phyloP scores from a whole-genome alignment of 1,140 invertebrate genomes.

The Drosophila setifemur region DNA sequence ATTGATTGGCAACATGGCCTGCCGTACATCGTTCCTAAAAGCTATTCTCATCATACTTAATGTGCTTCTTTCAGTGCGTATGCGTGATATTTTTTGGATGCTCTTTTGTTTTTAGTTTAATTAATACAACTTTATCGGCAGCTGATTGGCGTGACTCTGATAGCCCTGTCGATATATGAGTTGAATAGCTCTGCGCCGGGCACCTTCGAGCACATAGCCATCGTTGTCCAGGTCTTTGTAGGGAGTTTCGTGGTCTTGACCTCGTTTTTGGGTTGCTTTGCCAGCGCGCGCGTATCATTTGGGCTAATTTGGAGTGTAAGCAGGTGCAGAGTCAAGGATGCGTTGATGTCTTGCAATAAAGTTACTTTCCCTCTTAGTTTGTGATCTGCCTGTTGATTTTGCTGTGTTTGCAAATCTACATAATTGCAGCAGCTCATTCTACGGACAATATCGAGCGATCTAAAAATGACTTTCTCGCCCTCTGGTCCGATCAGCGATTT shows the following conservation, averaged over 20 bases:
- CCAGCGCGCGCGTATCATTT: conserved; percentile 58
- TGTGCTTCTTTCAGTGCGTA: conserved; percentile 76
- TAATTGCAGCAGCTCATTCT: conserved; percentile 65
- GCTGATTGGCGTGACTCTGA: conserved; percentile 72
- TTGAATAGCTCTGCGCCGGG: conserved; percentile 69
- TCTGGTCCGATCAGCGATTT: conserved; percentile 54
- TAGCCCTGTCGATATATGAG: conserved; percentile 72
- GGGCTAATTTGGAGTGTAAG: conserved; percentile 75
- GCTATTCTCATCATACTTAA: conserved; percentile 65
- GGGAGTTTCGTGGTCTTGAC: conserved; percentile 76
- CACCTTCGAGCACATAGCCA: conserved; percentile 74
- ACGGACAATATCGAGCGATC: conserved; percentile 72
- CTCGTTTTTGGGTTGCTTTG: conserved; percentile 75
- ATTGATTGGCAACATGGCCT: conserved; percentile 70
- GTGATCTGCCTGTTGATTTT: conserved; percentile 69
- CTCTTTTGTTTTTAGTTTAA: not conserved
- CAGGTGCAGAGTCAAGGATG: not conserved
- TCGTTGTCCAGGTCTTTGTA: conserved; percentile 78
- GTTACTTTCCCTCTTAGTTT: conserved; percentile 24
- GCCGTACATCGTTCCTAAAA: conserved; percentile 62
- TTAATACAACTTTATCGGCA: conserved; percentile 13
- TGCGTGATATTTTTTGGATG: conserved; percentile 32
- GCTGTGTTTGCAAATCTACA: conserved; percentile 72
- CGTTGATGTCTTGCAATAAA: not conserved
- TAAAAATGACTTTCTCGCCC: conserved; percentile 47